Evolutionary conservation across 2,797 vertebrate species (phyloP).

Genomic region (Acropternis orthonyx): DNA sequence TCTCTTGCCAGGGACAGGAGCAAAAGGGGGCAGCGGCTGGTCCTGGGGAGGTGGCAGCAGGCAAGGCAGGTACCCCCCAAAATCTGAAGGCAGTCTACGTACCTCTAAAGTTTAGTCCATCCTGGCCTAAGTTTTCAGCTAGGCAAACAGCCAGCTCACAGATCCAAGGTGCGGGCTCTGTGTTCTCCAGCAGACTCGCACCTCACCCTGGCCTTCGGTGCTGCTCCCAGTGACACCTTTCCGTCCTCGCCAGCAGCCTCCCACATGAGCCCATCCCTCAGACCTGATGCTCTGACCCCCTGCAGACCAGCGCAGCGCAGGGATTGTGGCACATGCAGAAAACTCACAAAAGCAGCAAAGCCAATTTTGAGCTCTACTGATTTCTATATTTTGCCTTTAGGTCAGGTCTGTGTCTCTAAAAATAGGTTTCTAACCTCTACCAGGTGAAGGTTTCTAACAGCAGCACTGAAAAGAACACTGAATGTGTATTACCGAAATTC

Average conservation of each 20-base stretch:
- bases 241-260: background rate
- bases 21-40: fast-evolving
- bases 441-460: conserved; percentile 3
- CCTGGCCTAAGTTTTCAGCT: background rate
- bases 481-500: background rate
- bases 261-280: fast-evolving
- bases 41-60: background rate
- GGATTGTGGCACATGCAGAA: background rate
- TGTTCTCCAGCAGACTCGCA: fast-evolving
- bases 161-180: fast-evolving
- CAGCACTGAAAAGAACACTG: background rate
- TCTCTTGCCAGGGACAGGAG: background rate
- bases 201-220: background rate
- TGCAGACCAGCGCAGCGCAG: fast-evolving
- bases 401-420: conserved; percentile 42
- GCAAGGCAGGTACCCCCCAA: background rate
- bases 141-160: background rate
- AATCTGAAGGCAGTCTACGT: background rate
- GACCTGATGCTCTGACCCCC: background rate
- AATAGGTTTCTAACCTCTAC: conserved; percentile 43
- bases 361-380: conserved; percentile 39
- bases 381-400: conserved; percentile 59
- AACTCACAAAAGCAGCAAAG: conserved; percentile 33
- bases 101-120: background rate
- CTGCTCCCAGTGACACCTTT: background rate